A percentile compares a stretch with the other conserved stretches of the same genome.
These are phyloP conservation scores for Metopia argyrocephala DNA, from an alignment of 2,888 invertebrate genomes.

Conservation along the genomic window DNA sequence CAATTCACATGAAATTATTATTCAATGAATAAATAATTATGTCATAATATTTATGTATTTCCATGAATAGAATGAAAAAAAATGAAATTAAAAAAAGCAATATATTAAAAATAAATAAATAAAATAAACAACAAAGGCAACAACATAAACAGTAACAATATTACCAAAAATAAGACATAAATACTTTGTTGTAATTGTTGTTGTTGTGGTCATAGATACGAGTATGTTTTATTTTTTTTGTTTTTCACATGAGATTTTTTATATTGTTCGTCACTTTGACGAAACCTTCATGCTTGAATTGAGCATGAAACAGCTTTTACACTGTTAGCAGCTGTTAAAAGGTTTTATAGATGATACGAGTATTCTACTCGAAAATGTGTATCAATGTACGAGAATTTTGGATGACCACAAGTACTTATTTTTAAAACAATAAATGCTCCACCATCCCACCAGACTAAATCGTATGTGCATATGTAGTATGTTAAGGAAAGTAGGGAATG, in stretches of 20 bases:
- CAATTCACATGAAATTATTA: slow-evolving; percentile 64
- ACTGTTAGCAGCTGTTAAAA: background rate
- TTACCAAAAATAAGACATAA: slow-evolving; percentile 48
- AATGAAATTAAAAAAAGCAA: background rate
- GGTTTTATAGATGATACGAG: background rate
- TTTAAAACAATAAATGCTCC: slow-evolving; percentile 27
- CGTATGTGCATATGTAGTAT: background rate
- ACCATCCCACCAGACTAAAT: background rate
- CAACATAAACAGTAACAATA: slow-evolving; percentile 1
- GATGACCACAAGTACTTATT: slow-evolving; percentile 56
- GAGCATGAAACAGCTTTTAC: slow-evolving; percentile 14
- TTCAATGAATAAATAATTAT: slow-evolving; percentile 65
- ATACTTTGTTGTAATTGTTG: background rate
- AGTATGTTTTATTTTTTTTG: slow-evolving; percentile 18
- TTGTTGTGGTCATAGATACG: slow-evolving; percentile 24
- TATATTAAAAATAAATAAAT: background rate
- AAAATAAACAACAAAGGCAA: slow-evolving; percentile 6
- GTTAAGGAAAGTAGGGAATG: background rate
- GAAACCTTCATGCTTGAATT: slow-evolving; percentile 61
- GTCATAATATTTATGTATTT: slow-evolving; percentile 56
- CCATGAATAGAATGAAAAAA: slow-evolving; percentile 44
- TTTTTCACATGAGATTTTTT: slow-evolving; percentile 2
- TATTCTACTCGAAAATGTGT: background rate
- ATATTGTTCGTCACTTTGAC: slow-evolving; percentile 5
- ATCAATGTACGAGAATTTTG: slow-evolving; percentile 1